Conservation (phyloP, 2,888 invertebrate species). For the Coecobrya sp. region DNA sequence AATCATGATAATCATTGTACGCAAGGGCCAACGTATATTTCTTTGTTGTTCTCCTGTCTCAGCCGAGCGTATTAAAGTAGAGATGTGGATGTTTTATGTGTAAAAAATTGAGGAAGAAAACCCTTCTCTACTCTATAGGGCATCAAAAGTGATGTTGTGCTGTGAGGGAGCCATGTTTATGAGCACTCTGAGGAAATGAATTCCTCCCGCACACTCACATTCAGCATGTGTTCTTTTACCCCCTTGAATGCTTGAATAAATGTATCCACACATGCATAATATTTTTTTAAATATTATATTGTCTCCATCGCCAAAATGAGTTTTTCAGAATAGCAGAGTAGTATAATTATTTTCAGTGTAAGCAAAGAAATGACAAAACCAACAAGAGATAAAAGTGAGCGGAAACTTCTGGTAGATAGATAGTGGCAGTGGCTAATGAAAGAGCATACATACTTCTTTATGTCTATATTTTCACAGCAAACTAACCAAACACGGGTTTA, state of each 20-base stretch:
- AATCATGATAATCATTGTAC: slow-evolving; percentile 23
- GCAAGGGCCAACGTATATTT: slow-evolving; percentile 10
- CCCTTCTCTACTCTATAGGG: neutral
- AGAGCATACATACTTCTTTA: neutral
- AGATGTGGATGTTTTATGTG: neutral
- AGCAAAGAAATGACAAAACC: slow-evolving; percentile 51
- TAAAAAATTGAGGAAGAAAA: neutral
- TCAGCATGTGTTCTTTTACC: slow-evolving; percentile 50
- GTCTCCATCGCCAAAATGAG: neutral
- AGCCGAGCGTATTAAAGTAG: neutral
- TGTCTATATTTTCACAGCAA: neutral
- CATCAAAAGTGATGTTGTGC: slow-evolving; percentile 25
- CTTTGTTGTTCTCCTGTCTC: slow-evolving; percentile 15
- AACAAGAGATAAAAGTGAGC: slow-evolving; percentile 59
- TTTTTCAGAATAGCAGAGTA: neutral
- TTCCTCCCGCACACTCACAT: slow-evolving; percentile 10
- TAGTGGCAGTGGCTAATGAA: neutral
- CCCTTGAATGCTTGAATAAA: slow-evolving; percentile 3
- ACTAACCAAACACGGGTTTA: neutral
- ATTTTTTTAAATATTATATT: neutral
- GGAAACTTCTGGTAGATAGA: slow-evolving; percentile 54
- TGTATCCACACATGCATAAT: no score
- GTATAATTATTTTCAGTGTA: neutral
- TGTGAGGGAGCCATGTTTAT: neutral
- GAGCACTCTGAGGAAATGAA: neutral